Percentiles rank a stretch among this genome's conserved stretches.
These are phyloP conservation scores for Paradoxurus hermaphroditus DNA, from an alignment of 2,113 vertebrate genomes.

Conservation along the genomic window DNA sequence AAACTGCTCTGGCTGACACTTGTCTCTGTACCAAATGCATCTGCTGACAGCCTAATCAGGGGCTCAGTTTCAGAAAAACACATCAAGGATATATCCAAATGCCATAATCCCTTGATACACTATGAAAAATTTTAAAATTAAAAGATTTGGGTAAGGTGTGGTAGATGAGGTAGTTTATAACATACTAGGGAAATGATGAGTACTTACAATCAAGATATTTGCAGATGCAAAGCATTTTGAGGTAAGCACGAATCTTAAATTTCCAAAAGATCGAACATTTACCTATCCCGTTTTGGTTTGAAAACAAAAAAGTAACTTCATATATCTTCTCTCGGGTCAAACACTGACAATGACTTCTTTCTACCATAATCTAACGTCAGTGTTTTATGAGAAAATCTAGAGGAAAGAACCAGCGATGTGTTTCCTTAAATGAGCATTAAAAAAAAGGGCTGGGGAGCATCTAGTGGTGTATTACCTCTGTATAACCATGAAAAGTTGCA, in stretches of 20 bases:
- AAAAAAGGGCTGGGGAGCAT: not conserved
- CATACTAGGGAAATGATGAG: slow-evolving; percentile 25
- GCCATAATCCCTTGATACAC: not conserved
- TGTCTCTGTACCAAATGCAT: slow-evolving; percentile 3
- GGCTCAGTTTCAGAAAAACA: slow-evolving; percentile 23
- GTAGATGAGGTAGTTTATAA: slow-evolving; percentile 25
- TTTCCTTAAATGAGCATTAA: slow-evolving; percentile 12
- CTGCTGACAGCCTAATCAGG: slow-evolving; percentile 19
- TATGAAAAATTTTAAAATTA: slow-evolving; percentile 11
- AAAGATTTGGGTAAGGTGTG: not conserved
- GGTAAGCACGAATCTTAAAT: not conserved
- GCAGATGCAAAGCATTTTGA: slow-evolving; percentile 25
- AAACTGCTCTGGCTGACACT: not conserved
- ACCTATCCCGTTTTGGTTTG: not conserved
- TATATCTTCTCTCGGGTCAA: slow-evolving; percentile 11
- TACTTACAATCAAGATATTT: slow-evolving; percentile 15
- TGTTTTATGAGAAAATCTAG: slow-evolving; percentile 32
- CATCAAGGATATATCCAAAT: slow-evolving; percentile 35
- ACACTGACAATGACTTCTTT: not conserved
- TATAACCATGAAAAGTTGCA: not conserved
- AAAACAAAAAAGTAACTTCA: slow-evolving; percentile 36
- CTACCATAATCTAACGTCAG: not conserved
- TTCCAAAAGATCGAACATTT: slow-evolving; percentile 34
- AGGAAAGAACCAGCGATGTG: not conserved
- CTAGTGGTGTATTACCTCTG: not conserved